Base-by-base conservation (phyloP, 2,888 invertebrate species). In the Neoascia interrupta region DNA sequence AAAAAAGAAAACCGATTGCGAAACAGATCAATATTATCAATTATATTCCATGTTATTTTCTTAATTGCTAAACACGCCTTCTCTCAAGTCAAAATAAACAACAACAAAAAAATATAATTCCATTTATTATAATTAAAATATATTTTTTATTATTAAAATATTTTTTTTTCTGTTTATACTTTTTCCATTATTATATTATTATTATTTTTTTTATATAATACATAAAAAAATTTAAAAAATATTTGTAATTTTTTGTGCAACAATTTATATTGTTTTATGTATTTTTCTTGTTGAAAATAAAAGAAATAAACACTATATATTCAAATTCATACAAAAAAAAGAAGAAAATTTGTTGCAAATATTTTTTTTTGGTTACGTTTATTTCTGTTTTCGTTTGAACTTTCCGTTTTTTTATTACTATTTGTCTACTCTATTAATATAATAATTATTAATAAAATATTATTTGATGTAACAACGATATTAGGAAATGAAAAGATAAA, bases 1-100 rank as follows among this genome's bases (percentile, higher is more conserved):
- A 54, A 26, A 66, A 31, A n/a, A 36, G 11, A 34, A 43, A 49
- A 58, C 26, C 51, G 43, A 66, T 73, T 53, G 68, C 63, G 73
- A 53, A 79, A 79, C 72, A 66, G 61, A 63, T 73, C 72, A 81
- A 73, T 72, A 72, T 72, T 72, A 74, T 63, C 21, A 72, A 81
- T 60, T 63, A 76, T 73, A 79, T 79, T 79, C 79, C 79, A 79
- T 68, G 54, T 73, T 73, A 73, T 79, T 73, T 79, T 79, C 79
- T 73, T 79, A 72, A 70, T 70, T 66, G 26, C 70, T 66, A 66
- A 28, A 81, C 47, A 70, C 39, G 63, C 79, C 69, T n/a, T n/a
- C n/a, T 75, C 47, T 72, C 70, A 81, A n/a, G 81, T 70, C 56
- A 63, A 21, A 66, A 53, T 64, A 39, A 75, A 41, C 21, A 45